A percentile compares a stretch with the other conserved stretches of the same genome.
Evolutionary conservation across 2,888 invertebrate species (phyloP).

Genomic region (Eilema griseolum): DNA sequence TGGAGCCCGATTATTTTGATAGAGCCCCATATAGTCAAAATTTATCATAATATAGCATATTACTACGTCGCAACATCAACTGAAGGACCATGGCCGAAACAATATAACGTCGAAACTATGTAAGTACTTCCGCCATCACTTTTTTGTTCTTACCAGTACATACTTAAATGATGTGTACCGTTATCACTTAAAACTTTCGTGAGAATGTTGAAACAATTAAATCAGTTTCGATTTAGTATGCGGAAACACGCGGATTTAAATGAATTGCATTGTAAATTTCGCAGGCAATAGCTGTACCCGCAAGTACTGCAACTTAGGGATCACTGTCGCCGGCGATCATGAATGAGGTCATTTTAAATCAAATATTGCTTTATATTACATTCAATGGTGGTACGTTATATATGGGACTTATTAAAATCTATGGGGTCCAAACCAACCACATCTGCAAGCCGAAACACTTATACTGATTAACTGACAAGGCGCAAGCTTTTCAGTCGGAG

Average conservation of each 20-base stretch:
- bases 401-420: neutral
- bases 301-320: conserved; percentile 37
- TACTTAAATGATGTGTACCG: conserved; percentile 60
- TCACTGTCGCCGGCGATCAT: conserved; percentile 20
- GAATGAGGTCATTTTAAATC: conserved; percentile 9
- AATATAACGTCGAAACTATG: conserved; percentile 64
- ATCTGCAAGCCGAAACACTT: neutral
- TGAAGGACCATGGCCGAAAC: conserved; percentile 60
- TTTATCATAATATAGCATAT: neutral
- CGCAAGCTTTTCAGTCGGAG: neutral
- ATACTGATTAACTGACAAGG: neutral
- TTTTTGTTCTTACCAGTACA: conserved; percentile 56
- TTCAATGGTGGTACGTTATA: neutral
- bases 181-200: conserved; percentile 65
- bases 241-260: conserved; percentile 49
- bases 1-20: neutral
- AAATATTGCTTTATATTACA: neutral
- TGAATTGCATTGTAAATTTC: conserved; percentile 53
- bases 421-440: neutral
- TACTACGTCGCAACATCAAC: neutral
- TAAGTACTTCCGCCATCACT: conserved; percentile 61
- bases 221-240: conserved; percentile 53
- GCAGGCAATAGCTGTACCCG: conserved; percentile 26
- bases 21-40: neutral
- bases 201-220: conserved; percentile 59